Evolutionary conservation across 2,888 invertebrate species (phyloP), one percentile per base, ranked within the genome.

Genomic region (Andricus quercusramuli): DNA sequence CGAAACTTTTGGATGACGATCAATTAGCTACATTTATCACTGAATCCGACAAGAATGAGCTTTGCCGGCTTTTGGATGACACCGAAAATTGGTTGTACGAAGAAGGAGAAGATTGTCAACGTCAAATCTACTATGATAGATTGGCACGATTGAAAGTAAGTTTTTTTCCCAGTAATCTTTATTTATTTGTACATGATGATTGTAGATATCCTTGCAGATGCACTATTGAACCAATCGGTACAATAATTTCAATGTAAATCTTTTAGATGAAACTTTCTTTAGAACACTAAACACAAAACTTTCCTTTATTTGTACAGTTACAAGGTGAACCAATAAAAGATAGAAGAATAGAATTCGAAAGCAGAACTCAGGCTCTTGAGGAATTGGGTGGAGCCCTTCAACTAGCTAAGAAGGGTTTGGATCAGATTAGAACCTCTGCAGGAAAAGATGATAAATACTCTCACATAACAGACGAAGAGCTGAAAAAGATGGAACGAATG

Each of bases 51-150:
- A 95, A 96, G 83, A 93, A 93, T 78, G 87, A 93, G 0, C 94
- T 97, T 81, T 95, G 95, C 51, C 92, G 93, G 81, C 94, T 95
- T 85, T 94, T 99, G 56, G 97, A 97, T 89, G 95, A 96, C 29
- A 96, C 98, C 88, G 99, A 99, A 93, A 96, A 97, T 91, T 99
- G 99, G 99, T 94, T 99, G 25, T 99, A 99, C 90, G 99, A 99
- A 89, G 97, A 97, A 81, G 99, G 99, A 5, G 99, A 99, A 92
- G 97, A 99, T 90, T 97, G 98, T 91, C 96, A 96, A 86, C 95
- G 96, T 90, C 95, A 96, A 88, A 94, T 96, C 56, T 96, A 96
- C 77, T 86, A 87, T 8, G 92, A 92, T 70, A 88, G 90, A 80
- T 82, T 93, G 20, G 67, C 87, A 22, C 84, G 83, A 77, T 86